Percentiles rank a stretch among this genome's conserved stretches.
These are phyloP conservation scores for Brachylomia viminalis DNA, from an alignment of 2,888 invertebrate genomes.

Conservation along the genomic window DNA sequence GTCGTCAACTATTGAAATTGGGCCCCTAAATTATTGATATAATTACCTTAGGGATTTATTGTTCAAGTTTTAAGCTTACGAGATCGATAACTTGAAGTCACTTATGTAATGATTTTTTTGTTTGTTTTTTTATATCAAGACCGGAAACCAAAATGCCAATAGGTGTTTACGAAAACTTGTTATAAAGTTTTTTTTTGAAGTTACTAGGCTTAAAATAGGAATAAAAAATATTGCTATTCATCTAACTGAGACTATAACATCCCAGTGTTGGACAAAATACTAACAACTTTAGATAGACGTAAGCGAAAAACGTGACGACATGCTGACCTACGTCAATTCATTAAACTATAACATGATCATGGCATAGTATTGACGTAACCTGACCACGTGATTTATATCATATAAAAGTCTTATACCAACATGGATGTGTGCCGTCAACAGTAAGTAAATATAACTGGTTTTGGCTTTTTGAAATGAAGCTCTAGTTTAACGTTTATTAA, in stretches of 20 bases:
- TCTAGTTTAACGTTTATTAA: neutral
- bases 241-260: neutral
- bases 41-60: neutral
- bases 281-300: too few relatives aligned
- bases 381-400: neutral
- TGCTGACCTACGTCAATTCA: slow-evolving; percentile 14
- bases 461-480: neutral
- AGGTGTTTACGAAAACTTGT: slow-evolving; percentile 10
- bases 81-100: neutral
- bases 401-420: neutral
- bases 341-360: neutral
- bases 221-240: neutral
- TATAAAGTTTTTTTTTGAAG: neutral
- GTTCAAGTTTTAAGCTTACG: too few relatives aligned
- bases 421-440: neutral
- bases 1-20: too few relatives aligned
- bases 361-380: neutral
- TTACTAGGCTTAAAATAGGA: neutral
- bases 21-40: neutral
- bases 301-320: neutral
- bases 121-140: neutral
- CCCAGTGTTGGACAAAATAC: neutral
- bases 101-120: neutral
- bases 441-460: neutral
- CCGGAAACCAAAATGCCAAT: neutral